These are phyloP conservation scores for Sapajus apella DNA, from an alignment of 2,113 vertebrate genomes.

Conservation along the genomic window DNA sequence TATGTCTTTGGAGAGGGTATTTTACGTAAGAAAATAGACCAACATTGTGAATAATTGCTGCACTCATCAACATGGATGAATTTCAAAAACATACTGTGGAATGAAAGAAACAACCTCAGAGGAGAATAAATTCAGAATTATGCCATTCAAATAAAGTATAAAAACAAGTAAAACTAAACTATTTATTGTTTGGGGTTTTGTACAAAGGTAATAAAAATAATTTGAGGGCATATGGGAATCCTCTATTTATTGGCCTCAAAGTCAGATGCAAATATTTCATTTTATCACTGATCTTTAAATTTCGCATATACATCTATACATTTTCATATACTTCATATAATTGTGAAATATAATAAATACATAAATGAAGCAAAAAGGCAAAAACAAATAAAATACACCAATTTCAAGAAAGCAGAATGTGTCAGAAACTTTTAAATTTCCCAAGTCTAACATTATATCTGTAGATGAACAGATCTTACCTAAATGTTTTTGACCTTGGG, in stretches of 20 bases:
- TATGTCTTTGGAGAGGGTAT: neutral
- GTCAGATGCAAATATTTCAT: constrained; percentile 35
- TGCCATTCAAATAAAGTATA: neutral
- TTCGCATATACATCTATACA: neutral
- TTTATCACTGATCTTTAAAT: constrained; percentile 36
- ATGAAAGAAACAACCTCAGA: neutral
- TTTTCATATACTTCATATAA: neutral
- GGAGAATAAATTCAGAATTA: neutral
- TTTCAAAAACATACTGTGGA: neutral
- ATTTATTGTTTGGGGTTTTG: constrained; percentile 3
- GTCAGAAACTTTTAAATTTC: constrained; percentile 72
- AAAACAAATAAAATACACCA: neutral
- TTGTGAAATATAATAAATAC: neutral
- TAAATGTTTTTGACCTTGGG: constrained; percentile 78
- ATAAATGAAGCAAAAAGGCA: neutral
- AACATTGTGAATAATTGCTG: neutral
- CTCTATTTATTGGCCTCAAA: constrained; percentile 20
- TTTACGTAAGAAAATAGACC: constrained; percentile 13
- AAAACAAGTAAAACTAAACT: neutral
- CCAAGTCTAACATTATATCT: constrained; percentile 53
- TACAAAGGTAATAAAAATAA: neutral
- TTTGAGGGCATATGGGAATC: neutral
- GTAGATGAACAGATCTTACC: constrained; percentile 62
- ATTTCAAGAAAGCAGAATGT: constrained; percentile 50
- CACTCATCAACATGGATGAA: neutral